Conservation (phyloP, 2,113 vertebrate genomes). For the Accipiter cooperii region DNA sequence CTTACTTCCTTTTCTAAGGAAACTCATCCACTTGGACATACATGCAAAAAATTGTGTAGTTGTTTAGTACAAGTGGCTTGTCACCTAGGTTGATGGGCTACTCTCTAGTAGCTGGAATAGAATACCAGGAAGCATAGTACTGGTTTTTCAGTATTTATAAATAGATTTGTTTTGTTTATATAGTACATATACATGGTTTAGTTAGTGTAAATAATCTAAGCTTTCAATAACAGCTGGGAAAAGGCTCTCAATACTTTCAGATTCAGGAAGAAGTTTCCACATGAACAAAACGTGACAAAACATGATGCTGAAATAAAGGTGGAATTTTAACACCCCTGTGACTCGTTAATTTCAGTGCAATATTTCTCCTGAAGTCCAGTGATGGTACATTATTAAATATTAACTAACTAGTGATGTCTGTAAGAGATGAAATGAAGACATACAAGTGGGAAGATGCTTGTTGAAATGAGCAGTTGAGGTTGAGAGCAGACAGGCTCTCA, state of each 20-base stretch:
- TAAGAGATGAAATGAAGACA: not conserved
- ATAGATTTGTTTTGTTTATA: not conserved
- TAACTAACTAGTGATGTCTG: not conserved
- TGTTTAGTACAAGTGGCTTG: not conserved
- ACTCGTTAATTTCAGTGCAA: not conserved
- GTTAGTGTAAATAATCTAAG: not conserved
- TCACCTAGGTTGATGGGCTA: not conserved
- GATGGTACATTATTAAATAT: not conserved
- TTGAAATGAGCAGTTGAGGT: not conserved
- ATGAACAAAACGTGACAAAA: not conserved
- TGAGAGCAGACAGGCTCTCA: not conserved
- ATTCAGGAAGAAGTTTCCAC: not conserved
- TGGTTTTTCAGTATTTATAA: not conserved
- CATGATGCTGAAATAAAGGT: not conserved
- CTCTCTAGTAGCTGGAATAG: not conserved
- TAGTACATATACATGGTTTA: not conserved
- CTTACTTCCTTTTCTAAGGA: not conserved
- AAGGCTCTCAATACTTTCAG: not conserved
- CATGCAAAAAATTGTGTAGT: not conserved
- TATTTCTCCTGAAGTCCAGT: not conserved
- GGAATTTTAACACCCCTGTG: not conserved
- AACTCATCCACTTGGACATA: not conserved
- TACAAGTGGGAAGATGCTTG: fast-evolving
- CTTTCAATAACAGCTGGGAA: not conserved
- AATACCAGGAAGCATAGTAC: not conserved